Base-by-base conservation (phyloP, 2,888 invertebrate genomes). In the Tromatobia lineatoria region DNA sequence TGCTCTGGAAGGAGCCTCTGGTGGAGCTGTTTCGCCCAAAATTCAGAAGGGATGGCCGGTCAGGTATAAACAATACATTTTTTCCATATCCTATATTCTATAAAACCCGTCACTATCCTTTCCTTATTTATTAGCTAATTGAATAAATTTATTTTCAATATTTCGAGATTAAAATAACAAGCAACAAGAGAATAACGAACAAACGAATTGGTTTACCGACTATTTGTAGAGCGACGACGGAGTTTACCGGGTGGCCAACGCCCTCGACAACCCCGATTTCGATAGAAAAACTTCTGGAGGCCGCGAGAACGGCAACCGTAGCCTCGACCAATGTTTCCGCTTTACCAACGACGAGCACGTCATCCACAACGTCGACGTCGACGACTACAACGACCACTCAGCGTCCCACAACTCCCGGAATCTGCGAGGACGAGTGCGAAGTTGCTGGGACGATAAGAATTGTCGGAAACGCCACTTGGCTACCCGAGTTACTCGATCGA, bases 161-260 rank as follows among this genome's bases (percentile, higher is more conserved):
- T n/a, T n/a, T n/a, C n/a, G n/a, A n/a, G n/a, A n/a, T n/a, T n/a
- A n/a, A n/a, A n/a, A n/a, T n/a, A n/a, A n/a, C n/a, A n/a, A n/a
- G n/a, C n/a, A n/a, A n/a, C n/a, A 38, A 38, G 0, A 38, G 10
- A 38, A 38, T 8, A 38, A 38, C 2, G 10, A 34, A 29, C 6
- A 57, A n/a, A n/a, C n/a, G n/a, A n/a, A n/a, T 47, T 59, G 29
- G 11, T 69, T 73, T 64, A n/a, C 64, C 13, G 64, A 64, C 64
- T 69, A 18, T 79, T 50, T 59, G 11, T 67, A 97, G 97, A 94
- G 97, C 96, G 25, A 97, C 97, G 10, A 98, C 98, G 20, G 98
- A 97, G 93, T 98, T 98, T 90, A 98, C 98, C 15, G 98, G 98
- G 18, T 98, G 98, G 98, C 98, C 98, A 13, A 97, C 97, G 0